Evolutionary conservation across 1,140 invertebrate genomes (phyloP), one percentile per base, ranked within the genome.

Genomic region (Oscheius sp.): DNA sequence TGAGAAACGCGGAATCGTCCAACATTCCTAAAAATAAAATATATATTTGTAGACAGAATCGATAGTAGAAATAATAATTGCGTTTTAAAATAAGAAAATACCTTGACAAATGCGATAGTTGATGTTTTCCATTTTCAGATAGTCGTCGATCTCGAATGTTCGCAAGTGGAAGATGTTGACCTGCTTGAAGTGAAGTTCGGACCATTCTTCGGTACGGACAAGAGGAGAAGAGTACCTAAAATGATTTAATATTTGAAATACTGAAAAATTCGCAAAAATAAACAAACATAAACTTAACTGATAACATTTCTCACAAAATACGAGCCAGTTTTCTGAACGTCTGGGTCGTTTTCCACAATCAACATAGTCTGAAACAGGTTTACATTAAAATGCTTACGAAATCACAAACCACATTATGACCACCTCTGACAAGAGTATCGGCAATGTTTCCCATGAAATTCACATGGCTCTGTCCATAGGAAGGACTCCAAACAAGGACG

Each of bases 1-100:
- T 91, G 91, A 88, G 89, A 90, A 13, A 91, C 91, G 84, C 91
- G 92, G 83, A 4, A 42, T 71, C 68, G 10, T 66, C 67, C 29
- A 71, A 34, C 26, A 71, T 70, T 20, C 89, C 88, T 88, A 10
- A 85, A 76, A 20, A 35, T 32, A 63, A 1, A 34, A 26, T 1
- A 36, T 18, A 18, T 45, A 45, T 45, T 15, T 0, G 23, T 45
- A 45, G 18, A 45, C 42, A 45, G 23, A 23, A 45, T 45, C 23
- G 15, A 45, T 18, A 23, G 23, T 18, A 15, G 23, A 34, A 32
- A 36, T 18, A 7, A 63, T 23, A 28, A 15, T 59, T 59, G 20
- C 29, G 15, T 10, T 23, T 23, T 34, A 32, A 18, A 18, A 18
- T 23, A 45, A 45, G 23, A 45, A 45, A 45, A 18, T 18, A 63